Percentiles rank a stretch among this genome's conserved stretches.
These are phyloP conservation scores for Amblyraja radiata DNA, from an alignment of 2,797 vertebrate species.

Conservation along the genomic window DNA sequence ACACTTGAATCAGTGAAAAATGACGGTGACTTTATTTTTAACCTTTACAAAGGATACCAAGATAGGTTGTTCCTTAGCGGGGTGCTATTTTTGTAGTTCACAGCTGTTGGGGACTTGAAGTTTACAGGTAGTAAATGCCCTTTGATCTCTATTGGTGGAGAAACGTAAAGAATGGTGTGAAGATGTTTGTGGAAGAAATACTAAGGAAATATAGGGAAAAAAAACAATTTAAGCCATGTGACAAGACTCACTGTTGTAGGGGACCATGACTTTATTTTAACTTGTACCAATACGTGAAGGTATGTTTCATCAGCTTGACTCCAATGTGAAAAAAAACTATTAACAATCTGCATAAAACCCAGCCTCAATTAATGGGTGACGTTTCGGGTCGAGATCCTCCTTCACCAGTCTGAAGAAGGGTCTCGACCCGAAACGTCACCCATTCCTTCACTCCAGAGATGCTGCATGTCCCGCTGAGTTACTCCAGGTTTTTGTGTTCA, in stretches of 20 bases:
- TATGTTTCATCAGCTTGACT: background rate
- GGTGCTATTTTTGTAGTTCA: background rate
- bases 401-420: too few species aligned
- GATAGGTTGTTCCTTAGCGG: too few species aligned
- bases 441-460: too few species aligned
- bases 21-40: background rate
- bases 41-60: background rate
- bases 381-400: too few species aligned
- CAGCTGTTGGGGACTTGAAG: background rate
- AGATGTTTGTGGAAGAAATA: background rate
- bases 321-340: background rate
- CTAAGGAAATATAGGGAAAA: background rate
- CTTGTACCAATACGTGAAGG: background rate
- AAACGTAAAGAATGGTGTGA: background rate
- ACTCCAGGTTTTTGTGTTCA: too few species aligned
- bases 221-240: too few species aligned
- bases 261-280: background rate
- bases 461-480: too few species aligned
- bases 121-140: background rate
- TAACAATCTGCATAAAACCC: background rate
- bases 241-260: background rate
- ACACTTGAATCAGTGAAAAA: background rate
- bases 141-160: background rate
- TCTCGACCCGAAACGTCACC: too few species aligned
- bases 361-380: background rate